Evolutionary conservation across 2,797 vertebrate species (phyloP).

Genomic region (Cheirogaleus major): DNA sequence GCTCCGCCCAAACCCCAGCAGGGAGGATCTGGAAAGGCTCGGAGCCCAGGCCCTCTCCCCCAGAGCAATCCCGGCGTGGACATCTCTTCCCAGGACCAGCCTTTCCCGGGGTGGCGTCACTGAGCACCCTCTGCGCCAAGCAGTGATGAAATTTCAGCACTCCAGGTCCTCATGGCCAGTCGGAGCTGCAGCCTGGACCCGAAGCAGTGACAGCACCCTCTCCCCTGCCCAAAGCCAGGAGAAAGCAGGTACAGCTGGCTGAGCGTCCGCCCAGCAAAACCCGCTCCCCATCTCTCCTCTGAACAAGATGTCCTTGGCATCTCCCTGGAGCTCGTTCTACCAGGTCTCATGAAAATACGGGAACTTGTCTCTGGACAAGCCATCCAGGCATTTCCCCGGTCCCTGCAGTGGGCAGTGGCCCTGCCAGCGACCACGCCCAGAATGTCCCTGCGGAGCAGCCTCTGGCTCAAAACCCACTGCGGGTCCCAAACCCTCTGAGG

Average conservation of each 20-base stretch:
- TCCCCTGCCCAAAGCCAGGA: background rate
- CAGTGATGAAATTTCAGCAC: background rate
- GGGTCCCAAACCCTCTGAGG: background rate
- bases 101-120: background rate
- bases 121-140: background rate
- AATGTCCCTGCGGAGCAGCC: background rate
- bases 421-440: background rate
- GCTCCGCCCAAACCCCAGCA: conserved; percentile 24
- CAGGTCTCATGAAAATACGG: conserved; percentile 25
- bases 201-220: background rate
- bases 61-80: background rate
- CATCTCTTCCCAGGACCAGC: background rate
- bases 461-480: background rate
- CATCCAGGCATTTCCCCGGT: conserved; percentile 31
- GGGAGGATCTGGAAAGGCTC: conserved; percentile 9
- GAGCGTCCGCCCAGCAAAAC: background rate
- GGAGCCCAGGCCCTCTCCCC: background rate
- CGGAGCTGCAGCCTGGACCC: background rate
- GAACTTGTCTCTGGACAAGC: conserved; percentile 2
- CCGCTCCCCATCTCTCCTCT: background rate
- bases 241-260: conserved; percentile 49
- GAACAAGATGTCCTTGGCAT: conserved; percentile 69
- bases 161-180: background rate
- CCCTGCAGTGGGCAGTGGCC: background rate
- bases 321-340: conserved; percentile 16